Base-by-base conservation (phyloP, 2,797 vertebrate species). In the Capromys pilorides region DNA sequence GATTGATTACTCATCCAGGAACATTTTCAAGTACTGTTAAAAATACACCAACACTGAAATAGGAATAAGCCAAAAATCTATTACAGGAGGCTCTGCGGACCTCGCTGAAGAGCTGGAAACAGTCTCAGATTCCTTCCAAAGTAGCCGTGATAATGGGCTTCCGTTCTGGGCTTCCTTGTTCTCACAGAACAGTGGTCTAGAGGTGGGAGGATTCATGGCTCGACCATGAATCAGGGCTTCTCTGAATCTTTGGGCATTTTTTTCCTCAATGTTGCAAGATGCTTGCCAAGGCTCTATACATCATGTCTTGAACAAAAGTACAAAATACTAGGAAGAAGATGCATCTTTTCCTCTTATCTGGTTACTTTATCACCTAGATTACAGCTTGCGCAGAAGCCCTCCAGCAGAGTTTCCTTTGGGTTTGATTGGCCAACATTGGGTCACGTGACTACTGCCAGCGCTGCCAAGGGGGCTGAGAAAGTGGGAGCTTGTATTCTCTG, bases 11-110 rank as follows among this genome's bases (percentile, higher is more conserved):
- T 54, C 54, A 24, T n/a, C 64, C n/a, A 78, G 66, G 39, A 73
- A 61, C 62, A 93, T 85, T 94, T 91, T 82, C 11, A 9, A 92
- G 11, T 36, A 49, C 45, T 41, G 59, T 91, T 85, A n/a, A 71
- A 86, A 73, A 82, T 62, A 77, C 2, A 8, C 14, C n/a, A 88
- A 41, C 62, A 78, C 13, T 45, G 8, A 45, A n/a, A 73, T 28
- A 26, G n/a, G 39, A 93, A 87, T 39, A 49, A 67, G 84, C 24
- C 81, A 83, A 59, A 81, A 51, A n/a, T n/a, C 64, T 49, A 10
- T 86, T 41, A n/a, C 16, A 61, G 36, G 57, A 89, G 22, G 39
- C 73, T 45, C 0, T 71, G 7, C 39, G 71, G 13, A 31, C 16
- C 61, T 78, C 86, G 57, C 67, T 45, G 51, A 51, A 73, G 18